phyloP scores from a whole-genome alignment of 2,113 vertebrate species.

The Ceyx cyanopectus region DNA sequence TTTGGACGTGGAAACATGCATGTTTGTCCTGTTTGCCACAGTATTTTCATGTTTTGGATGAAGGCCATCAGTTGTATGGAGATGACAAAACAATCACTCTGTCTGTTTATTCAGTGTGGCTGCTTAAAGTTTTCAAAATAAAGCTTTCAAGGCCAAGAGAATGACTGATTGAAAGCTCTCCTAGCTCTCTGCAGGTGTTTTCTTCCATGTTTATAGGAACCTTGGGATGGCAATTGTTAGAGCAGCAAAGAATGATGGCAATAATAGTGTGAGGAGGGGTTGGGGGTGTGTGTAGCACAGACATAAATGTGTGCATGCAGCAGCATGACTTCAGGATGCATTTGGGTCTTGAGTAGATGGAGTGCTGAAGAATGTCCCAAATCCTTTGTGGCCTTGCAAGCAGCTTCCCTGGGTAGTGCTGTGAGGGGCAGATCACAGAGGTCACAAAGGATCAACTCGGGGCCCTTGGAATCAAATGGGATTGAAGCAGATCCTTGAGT shows the following conservation, averaged over 20 bases:
- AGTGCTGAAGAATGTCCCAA: constrained; percentile 4
- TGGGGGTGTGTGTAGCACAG: not conserved
- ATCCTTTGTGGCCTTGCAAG: not conserved
- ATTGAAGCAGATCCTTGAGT: not conserved
- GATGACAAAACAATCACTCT: constrained; percentile 75
- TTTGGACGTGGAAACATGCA: constrained; percentile 62
- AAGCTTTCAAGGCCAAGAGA: constrained; percentile 69
- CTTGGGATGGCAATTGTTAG: constrained; percentile 64
- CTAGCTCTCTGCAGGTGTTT: constrained; percentile 58
- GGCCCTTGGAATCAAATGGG: not conserved
- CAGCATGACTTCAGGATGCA: not conserved
- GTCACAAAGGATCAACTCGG: not conserved
- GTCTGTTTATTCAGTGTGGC: constrained; percentile 80
- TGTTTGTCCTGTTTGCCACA: constrained; percentile 71
- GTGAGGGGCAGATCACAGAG: not conserved
- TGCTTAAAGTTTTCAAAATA: constrained; percentile 75
- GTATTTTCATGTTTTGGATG: constrained; percentile 75
- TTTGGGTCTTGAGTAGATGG: not conserved
- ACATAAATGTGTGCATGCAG: constrained; percentile 23
- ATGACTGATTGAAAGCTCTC: constrained; percentile 62
- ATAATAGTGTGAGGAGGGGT: constrained; percentile 34
- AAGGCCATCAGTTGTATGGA: constrained; percentile 76
- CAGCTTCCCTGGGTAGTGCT: not conserved
- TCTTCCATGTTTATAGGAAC: constrained; percentile 71
- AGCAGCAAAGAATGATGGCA: constrained; percentile 72